Base-by-base conservation (phyloP, 2,113 vertebrate species). In the Casuarius casuarius region DNA sequence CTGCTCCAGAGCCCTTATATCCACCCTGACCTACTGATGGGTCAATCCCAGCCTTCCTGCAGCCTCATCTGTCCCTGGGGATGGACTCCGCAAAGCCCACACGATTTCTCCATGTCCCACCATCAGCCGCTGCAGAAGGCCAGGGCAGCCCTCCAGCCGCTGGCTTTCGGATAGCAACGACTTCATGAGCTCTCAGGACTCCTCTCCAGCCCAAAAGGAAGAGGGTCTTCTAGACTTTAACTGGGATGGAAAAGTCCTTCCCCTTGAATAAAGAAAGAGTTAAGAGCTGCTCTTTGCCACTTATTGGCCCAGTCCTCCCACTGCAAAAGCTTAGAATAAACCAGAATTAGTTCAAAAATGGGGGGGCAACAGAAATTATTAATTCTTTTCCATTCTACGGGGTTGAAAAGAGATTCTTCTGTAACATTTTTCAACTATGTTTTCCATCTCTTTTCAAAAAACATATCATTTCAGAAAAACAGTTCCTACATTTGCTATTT, bases 51-150 rank as follows among this genome's bases (percentile, higher is more conserved):
- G 44, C 11, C 9, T 46, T 65, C 42, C 54, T 76, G 52, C 35
- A 73, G 63, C 48, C 56, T 16, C 16, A 15, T 56, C 26, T 31
- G 18, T 33, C 26, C 25, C 56, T 29, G 10, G 4, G 56, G 52
- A 49, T 0, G 0, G 44, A 56, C 19, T 19, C 44, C 10, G 16
- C 42, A 38, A n/a, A 79, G 22, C 22, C 23, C 31, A 0, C 0
- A 2, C 25, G 33, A n/a, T 46, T 89, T 82, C 61, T 66, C 51
- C 54, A 52, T 2, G 2, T 49, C 75, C 17, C 33, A 84, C 23
- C 46, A 28, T 10, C 8, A 5, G 6, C 68, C 20, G 74, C 12
- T 72, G 42, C 23, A 76, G 73, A 56, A 67, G 63, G 48, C 40
- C 31, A 7, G 38, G 54, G 61, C 71, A 33, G 3, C 2, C 23